Evolutionary conservation across 2,113 vertebrate species (phyloP), one percentile per base, ranked within the genome.

Genomic region (Colaptes auratus): DNA sequence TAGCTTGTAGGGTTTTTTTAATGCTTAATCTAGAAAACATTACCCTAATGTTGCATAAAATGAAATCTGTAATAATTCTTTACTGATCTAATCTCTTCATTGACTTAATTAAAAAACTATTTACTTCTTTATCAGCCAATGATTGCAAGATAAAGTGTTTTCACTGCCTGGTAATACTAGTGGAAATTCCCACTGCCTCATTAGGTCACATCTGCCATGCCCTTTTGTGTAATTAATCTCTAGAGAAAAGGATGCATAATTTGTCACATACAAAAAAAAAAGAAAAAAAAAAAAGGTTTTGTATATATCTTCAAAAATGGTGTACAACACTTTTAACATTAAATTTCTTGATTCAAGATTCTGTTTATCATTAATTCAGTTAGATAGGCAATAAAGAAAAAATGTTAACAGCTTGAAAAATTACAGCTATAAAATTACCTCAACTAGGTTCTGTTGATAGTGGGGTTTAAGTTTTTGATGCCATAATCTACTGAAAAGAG

Each of bases 311-410:
- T 79, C 82, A 79, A 88, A 82, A 70, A 18, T 19, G 9, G 7
- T 2, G 6, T 58, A 48, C 5, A 70, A 58, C 4, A 36, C 7
- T 48, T 58, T 58, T 46, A 77, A 83, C 86, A 61, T 46, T 30
- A 55, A 11, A 36, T 83, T 91, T 76, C 36, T 27, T 67, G 25
- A 48, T 52, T 77, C 55, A 53, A 48, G 31, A 42, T 86, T 76
- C 20, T 80, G 46, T 3, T 63, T 78, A 36, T 1, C 0, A 0
- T 64, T 1, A 69, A 80, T 86, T 86, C 27, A 73, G 13, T 50
- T 72, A 86, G 15, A 44, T 19, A 71, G 8, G 17, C 28, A 60
- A 35, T 12, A 46, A 73, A 86, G 55, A 5, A 56, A 77, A 1
- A 15, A 55, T 63, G 25, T 24, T 82, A n/a, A 46, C 36, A 74